Evolutionary conservation across 2,113 vertebrate species (phyloP), one percentile per base, ranked within the genome.

Genomic region (Saimiri boliviensis): DNA sequence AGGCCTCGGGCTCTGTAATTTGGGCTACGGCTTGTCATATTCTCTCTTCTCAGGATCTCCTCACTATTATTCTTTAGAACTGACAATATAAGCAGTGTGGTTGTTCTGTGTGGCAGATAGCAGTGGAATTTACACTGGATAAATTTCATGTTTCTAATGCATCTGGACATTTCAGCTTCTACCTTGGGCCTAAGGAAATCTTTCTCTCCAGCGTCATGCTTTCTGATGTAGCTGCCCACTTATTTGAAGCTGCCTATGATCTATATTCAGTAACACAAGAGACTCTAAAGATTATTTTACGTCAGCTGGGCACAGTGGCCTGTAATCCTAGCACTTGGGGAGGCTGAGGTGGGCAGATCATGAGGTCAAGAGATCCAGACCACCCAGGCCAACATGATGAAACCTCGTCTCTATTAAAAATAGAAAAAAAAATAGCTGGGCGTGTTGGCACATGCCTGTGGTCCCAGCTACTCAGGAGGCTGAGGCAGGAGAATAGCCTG

Each of bases 21-120:
- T 66, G 56, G 35, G 35, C 23, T 0, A 20, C 2, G 14, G 58
- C 16, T 93, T 1, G 23, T 6, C 3, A 1, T 13, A 20, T 2
- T 27, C 11, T 83, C 71, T 81, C 30, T 35, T 71, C 30, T 89
- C 40, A 87, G 60, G 60, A 10, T 12, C 45, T 49, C 52, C 54
- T 45, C 16, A 37, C 35, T 27, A 12, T 13, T 8, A 0, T 42
- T 87, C 74, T 68, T 66, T 74, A 32, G 37, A 87, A 47, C 47
- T 27, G 70, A 35, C 40, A 30, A 47, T 14, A n/a, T 42, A 37
- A 23, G 56, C 9, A 16, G 5, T 20, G 13, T 20, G 42, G 68
- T 47, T 37, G 21, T 27, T 84, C 54, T 58, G 25, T 13, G n/a
- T 35, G 42, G 47, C 60, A 56, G 42, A 76, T 6, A 23, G 35